Evolutionary conservation across 2,113 vertebrate species (phyloP), one percentile per base, ranked within the genome.

Genomic region (Drymodes brunneopygia): DNA sequence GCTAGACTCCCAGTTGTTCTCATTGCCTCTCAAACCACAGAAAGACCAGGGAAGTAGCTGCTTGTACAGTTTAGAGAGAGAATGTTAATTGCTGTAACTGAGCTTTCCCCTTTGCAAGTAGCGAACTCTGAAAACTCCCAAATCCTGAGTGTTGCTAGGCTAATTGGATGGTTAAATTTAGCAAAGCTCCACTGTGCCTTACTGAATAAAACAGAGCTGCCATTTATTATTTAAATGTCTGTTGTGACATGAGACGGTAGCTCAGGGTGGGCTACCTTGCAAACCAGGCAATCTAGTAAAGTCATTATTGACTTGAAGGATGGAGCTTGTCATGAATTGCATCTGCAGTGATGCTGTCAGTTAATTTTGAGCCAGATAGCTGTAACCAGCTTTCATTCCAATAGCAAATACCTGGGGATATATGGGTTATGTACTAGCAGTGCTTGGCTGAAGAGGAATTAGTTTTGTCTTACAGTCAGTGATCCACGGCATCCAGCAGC

Each of bases 101-200:
- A 81, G 79, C 86, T 86, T 93, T 94, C 69, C 47, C 88, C 33
- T 72, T 95, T 0, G 0, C 62, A 95, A 91, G 81, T 45, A 90
- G 72, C 62, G 50, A 96, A 87, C 79, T 91, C 78, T 70, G 50
- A 88, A 92, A 96, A 86, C 67, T 91, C 58, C 67, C n/a, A 78
- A 84, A 86, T 86, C 62, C 21, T 83, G 66, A 44, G 38, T 70
- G 71, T 87, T 94, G 45, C 64, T 79, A 53, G 69, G 85, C 84
- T 96, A 96, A 94, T 96, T 97, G 85, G 62, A 35, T 95, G 64
- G 86, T 90, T 95, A 95, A 75, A 94, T 94, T 96, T 94, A 94
- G 86, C 51, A 81, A 61, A 89, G 22, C 38, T 81, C 17, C 3
- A 28, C 58, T 88, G 48, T 89, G 81, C 45, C 78, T 72, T 50